Evolutionary conservation across 2,888 invertebrate genomes (phyloP).

Genomic region (Crepidodera aurea): DNA sequence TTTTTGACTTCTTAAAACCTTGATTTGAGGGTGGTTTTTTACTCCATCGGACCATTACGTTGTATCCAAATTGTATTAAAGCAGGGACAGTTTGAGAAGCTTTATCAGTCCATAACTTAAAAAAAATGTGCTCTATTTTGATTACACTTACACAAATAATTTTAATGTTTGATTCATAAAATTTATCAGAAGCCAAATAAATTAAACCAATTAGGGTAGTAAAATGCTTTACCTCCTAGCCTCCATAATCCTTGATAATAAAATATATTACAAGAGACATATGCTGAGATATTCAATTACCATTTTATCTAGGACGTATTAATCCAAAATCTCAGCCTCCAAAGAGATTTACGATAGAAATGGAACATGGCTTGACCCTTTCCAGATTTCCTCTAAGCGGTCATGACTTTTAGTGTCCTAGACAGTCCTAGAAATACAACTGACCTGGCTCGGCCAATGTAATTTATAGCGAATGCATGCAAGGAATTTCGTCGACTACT

Average conservation of each 20-base stretch:
- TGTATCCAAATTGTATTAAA: too few relatives aligned
- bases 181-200: too few relatives aligned
- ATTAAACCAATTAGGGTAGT: too few relatives aligned
- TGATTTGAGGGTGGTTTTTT: too few relatives aligned
- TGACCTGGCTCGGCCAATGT: constrained; percentile 11
- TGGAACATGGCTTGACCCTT: constrained; percentile 22
- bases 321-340: constrained; percentile 24
- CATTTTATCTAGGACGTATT: constrained; percentile 26
- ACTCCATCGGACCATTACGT: too few relatives aligned
- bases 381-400: constrained; percentile 21
- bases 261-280: constrained; percentile 22
- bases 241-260: neutral
- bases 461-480: constrained; percentile 15
- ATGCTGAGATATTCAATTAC: constrained; percentile 29
- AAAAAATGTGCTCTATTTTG: too few relatives aligned
- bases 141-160: too few relatives aligned
- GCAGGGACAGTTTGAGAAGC: too few relatives aligned
- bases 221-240: too few relatives aligned
- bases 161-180: too few relatives aligned
- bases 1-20: too few relatives aligned
- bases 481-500: neutral
- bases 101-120: too few relatives aligned
- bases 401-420: constrained; percentile 28
- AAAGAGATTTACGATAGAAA: constrained; percentile 27
- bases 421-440: constrained; percentile 25